Conservation (phyloP, 1,140 invertebrate species). For the Eulimnadia texana region DNA sequence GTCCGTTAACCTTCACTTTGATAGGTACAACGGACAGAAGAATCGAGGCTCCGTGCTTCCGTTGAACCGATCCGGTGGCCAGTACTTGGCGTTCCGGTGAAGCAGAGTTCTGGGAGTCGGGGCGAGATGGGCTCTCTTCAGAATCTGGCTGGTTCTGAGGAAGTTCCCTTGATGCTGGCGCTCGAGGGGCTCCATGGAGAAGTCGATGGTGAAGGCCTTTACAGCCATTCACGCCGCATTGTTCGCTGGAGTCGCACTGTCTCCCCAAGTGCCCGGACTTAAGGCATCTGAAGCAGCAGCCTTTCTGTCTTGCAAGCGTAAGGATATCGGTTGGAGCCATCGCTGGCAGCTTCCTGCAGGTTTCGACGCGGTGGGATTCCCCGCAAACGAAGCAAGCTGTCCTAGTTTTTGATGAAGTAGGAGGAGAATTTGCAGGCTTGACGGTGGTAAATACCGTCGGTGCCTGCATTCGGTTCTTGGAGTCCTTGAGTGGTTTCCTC, state of each 20-base stretch:
- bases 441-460: not conserved
- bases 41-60: not conserved
- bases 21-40: not conserved
- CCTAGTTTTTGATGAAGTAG: not conserved
- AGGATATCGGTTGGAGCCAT: not conserved
- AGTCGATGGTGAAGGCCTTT: not conserved
- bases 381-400: not conserved
- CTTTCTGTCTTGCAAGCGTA: not conserved
- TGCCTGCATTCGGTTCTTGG: not conserved
- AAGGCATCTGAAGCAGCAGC: not conserved
- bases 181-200: not conserved
- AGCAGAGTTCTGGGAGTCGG: not conserved
- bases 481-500: not conserved
- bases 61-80: not conserved
- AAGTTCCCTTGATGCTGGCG: not conserved
- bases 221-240: not conserved
- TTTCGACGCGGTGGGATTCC: not conserved
- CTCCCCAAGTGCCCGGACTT: not conserved
- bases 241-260: not conserved
- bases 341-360: conserved; percentile 5
- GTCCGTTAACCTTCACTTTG: not conserved
- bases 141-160: not conserved
- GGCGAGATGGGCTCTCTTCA: not conserved
- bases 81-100: not conserved
- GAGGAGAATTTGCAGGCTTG: not conserved